Base-by-base conservation (phyloP, 2,797 vertebrate species). In the Gallinago stenura region DNA sequence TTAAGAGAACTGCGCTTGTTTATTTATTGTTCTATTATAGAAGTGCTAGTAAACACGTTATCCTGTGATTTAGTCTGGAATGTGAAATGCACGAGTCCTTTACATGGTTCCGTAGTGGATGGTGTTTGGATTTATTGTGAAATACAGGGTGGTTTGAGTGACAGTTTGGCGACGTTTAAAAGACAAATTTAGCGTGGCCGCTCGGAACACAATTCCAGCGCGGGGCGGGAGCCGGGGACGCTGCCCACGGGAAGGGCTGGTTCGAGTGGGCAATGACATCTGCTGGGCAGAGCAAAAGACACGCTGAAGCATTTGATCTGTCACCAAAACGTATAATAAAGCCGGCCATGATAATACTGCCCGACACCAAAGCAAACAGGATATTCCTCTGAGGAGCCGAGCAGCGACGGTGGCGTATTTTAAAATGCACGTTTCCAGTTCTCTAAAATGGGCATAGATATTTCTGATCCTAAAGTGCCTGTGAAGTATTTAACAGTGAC, bases 281-380 rank as follows among this genome's bases (percentile, higher is more conserved):
- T 89, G 65, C 57, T 83, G 87, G 89, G 87, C 43, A 79, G 66
- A 93, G 61, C 43, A 90, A 62, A 95, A 94, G 43, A 60, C 78
- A 31, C 39, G 51, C 61, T 84, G 70, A 68, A 93, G 43, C 54
- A 90, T 83, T 80, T 92, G 39, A 87, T 89, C 71, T 94, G 73
- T 95, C 87, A 95, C 28, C 84, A 91, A 95, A 95, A 54, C 6
- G 0, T 94, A 48, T 86, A 94, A 92, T 92, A 77, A 96, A 95
- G 33, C 69, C 28, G 7, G 60, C 92, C 86, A 66, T 33, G 56
- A 83, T 93, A 90, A 87, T 43, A 71, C 50, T 84, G 62, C n/a
- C 31, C 46, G 83, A 50, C 58, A 95, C 80, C 90, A 89, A 95
- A 57, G 21, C 56, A 90, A 95, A 89, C 37, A 66, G 17, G 87